Conservation (phyloP, 1,140 invertebrate genomes). For the Augochlora pura region DNA sequence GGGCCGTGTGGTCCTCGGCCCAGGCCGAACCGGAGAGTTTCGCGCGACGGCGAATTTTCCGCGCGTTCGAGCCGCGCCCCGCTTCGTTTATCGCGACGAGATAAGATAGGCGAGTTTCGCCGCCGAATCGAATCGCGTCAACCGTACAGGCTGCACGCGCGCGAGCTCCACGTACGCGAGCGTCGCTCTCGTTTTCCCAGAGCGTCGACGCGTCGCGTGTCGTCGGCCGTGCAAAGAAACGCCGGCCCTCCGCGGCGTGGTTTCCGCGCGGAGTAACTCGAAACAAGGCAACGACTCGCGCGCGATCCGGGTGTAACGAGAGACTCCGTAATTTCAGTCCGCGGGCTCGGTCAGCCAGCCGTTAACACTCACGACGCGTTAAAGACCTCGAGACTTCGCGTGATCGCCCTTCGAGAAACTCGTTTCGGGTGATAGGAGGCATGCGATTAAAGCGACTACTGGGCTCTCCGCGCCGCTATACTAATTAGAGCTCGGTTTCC, state of each 20-base stretch:
- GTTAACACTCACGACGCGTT: slow-evolving; percentile 48
- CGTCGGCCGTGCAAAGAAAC: neutral
- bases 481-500: slow-evolving; percentile 73
- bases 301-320: slow-evolving; percentile 15
- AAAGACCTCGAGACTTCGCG: slow-evolving; percentile 64
- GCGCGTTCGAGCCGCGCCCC: neutral
- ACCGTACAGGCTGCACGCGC: neutral
- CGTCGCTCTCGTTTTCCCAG: no score
- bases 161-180: no score
- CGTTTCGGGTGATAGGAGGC: slow-evolving; percentile 74
- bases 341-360: slow-evolving; percentile 20
- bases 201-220: no score
- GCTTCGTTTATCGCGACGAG: slow-evolving; percentile 23
- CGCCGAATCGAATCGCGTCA: neutral
- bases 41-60: slow-evolving; percentile 16
- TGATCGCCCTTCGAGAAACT: slow-evolving; percentile 71
- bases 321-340: slow-evolving; percentile 49
- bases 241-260: no score
- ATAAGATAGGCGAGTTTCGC: slow-evolving; percentile 20
- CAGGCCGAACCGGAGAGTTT: no score
- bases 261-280: no score
- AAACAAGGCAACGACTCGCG: neutral
- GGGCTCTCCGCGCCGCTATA: slow-evolving; percentile 45
- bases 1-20: neutral
- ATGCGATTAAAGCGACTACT: slow-evolving; percentile 70